Evolutionary conservation across 2,113 vertebrate species (phyloP).

Genomic region (Gavia stellata): DNA sequence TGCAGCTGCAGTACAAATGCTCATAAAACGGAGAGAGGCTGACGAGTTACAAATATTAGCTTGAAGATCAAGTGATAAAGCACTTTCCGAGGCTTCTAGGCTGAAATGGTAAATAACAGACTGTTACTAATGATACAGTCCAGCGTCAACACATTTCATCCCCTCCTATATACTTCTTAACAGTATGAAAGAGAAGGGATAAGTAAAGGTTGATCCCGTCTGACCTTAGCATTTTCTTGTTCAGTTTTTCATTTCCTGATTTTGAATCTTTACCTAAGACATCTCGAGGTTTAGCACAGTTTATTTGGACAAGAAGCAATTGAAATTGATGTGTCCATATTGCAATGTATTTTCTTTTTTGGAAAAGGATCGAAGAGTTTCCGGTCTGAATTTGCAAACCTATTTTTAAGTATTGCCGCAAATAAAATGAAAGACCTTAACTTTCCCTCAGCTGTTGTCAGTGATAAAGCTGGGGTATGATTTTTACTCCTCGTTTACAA

Average conservation of each 20-base stretch:
- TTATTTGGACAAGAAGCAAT: neutral
- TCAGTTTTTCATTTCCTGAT: constrained; percentile 40
- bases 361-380: neutral
- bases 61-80: neutral
- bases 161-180: neutral
- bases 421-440: neutral
- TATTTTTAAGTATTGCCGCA: constrained; percentile 8
- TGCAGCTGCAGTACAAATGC: neutral
- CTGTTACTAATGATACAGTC: neutral
- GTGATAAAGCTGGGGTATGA: neutral
- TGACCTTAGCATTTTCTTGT: constrained; percentile 15
- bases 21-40: neutral
- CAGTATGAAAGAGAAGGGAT: neutral
- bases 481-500: neutral
- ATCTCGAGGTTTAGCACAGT: neutral
- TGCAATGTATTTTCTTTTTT: neutral
- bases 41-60: neutral
- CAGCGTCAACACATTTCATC: neutral
- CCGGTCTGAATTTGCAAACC: neutral
- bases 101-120: neutral
- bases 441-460: neutral
- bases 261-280: neutral
- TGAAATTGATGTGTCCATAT: neutral
- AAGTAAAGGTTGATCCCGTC: neutral
- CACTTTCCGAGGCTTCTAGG: neutral